These are phyloP conservation scores for Cyprinella venusta DNA, from an alignment of 2,797 vertebrate species.

Conservation along the genomic window DNA sequence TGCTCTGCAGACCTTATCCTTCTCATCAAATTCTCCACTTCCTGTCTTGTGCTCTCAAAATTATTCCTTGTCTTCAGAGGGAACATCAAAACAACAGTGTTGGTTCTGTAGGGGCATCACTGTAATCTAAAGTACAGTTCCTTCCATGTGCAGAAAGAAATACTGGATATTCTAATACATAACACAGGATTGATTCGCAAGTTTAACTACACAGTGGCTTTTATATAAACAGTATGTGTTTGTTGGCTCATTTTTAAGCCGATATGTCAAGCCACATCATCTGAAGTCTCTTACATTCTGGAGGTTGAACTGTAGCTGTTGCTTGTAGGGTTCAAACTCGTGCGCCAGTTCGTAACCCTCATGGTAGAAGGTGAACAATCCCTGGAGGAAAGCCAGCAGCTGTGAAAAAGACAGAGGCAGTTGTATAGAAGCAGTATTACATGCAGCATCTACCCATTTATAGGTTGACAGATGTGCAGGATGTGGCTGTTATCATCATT, in stretches of 20 bases:
- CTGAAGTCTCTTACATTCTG: slow-evolving; percentile 87
- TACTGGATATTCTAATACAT: neutral
- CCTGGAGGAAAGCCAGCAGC: slow-evolving; percentile 97
- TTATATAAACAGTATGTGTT: neutral
- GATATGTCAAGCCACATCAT: neutral
- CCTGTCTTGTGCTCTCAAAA: slow-evolving; percentile 96
- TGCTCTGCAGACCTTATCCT: slow-evolving; percentile 94
- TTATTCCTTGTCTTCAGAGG: slow-evolving; percentile 92
- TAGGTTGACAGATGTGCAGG: slow-evolving; percentile 10
- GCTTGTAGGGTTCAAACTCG: slow-evolving; percentile 97
- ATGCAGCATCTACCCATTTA: neutral
- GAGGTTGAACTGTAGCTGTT: slow-evolving; percentile 96
- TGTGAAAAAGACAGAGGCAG: slow-evolving; percentile 69
- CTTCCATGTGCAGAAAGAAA: slow-evolving; percentile 6
- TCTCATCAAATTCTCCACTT: slow-evolving; percentile 95
- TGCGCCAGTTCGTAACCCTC: slow-evolving; percentile 96
- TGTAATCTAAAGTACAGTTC: neutral
- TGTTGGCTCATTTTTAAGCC: neutral
- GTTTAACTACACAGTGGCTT: neutral
- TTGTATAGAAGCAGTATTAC: neutral
- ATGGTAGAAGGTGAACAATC: slow-evolving; percentile 97
- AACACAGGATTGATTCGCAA: neutral
- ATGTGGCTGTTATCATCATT: slow-evolving; percentile 22
- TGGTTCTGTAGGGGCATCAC: neutral
- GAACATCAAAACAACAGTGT: slow-evolving; percentile 50